Evolutionary conservation across 2,797 vertebrate species (phyloP).

Genomic region (Myotis daubentonii): DNA sequence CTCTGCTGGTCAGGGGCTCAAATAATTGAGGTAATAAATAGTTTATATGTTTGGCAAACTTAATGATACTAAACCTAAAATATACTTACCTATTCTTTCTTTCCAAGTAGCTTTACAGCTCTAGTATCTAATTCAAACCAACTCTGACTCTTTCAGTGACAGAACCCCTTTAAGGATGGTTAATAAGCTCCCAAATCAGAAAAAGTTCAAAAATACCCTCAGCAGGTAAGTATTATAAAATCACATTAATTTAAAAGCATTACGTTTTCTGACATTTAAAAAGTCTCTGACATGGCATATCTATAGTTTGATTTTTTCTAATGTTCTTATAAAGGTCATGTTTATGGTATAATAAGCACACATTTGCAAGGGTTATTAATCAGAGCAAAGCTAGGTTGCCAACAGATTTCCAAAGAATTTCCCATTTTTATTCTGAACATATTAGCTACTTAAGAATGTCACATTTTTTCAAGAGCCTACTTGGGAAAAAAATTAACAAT

Average conservation of each 20-base stretch:
- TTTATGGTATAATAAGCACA: constrained; percentile 85
- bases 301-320: constrained; percentile 82
- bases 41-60: not conserved
- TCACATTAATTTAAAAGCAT: constrained; percentile 80
- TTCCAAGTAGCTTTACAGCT: not conserved
- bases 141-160: not conserved
- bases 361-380: constrained; percentile 85
- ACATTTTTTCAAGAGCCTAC: constrained; percentile 79
- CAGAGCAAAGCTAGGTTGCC: constrained; percentile 76
- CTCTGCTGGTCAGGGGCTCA: not conserved
- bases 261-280: constrained; percentile 83
- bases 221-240: constrained; percentile 72
- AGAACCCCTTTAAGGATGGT: not conserved
- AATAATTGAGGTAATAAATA: constrained; percentile 33
- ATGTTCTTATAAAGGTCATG: constrained; percentile 84
- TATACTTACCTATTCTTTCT: not conserved
- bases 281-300: constrained; percentile 81
- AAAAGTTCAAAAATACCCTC: constrained; percentile 37
- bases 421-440: constrained; percentile 73
- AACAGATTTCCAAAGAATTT: constrained; percentile 79
- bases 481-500: constrained; percentile 68
- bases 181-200: not conserved
- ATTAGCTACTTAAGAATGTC: constrained; percentile 71
- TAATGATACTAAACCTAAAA: not conserved
- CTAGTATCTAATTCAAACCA: not conserved